phyloP scores from a whole-genome alignment of 2,888 invertebrate genomes.

The Brachycybe producta region DNA sequence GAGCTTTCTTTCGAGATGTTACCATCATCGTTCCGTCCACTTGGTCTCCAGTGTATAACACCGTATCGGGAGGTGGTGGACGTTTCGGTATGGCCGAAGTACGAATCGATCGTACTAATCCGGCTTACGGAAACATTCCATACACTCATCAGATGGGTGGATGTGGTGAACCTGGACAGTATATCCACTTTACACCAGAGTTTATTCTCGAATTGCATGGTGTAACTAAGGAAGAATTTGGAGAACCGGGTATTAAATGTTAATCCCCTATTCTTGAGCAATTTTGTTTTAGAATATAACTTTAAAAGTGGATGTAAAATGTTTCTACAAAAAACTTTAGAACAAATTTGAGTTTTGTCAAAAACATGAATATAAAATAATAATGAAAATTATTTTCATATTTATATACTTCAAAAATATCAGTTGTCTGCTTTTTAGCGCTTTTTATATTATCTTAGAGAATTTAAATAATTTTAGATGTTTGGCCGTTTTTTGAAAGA shows the following conservation, averaged over 20 bases:
- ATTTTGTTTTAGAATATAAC: too few relatives aligned
- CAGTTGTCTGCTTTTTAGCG: too few relatives aligned
- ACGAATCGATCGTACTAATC: constrained; percentile 27
- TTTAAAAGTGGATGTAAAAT: too few relatives aligned
- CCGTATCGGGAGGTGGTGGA: constrained; percentile 2
- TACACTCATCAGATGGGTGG: constrained; percentile 28
- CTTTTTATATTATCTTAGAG: too few relatives aligned
- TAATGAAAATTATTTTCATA: too few relatives aligned
- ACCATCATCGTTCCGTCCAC: constrained; percentile 29
- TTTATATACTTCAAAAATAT: too few relatives aligned
- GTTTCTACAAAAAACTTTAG: too few relatives aligned
- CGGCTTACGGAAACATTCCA: constrained; percentile 25
- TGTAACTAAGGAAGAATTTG: constrained; percentile 10
- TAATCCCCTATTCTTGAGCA: too few relatives aligned
- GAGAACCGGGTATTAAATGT: constrained; percentile 13
- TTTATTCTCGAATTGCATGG: constrained; percentile 16
- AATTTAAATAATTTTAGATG: too few relatives aligned
- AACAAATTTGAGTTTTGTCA: too few relatives aligned
- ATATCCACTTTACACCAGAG: constrained; percentile 26
- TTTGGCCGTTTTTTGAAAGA: too few relatives aligned
- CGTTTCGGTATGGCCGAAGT: constrained; percentile 13
- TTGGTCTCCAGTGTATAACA: constrained; percentile 24
- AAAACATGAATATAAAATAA: too few relatives aligned
- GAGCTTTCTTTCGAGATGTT: constrained; percentile 27
- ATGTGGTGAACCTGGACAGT: constrained; percentile 27